These are phyloP conservation scores for Myiotriccus ornatus DNA, from an alignment of 2,797 vertebrate genomes.

Conservation along the genomic window DNA sequence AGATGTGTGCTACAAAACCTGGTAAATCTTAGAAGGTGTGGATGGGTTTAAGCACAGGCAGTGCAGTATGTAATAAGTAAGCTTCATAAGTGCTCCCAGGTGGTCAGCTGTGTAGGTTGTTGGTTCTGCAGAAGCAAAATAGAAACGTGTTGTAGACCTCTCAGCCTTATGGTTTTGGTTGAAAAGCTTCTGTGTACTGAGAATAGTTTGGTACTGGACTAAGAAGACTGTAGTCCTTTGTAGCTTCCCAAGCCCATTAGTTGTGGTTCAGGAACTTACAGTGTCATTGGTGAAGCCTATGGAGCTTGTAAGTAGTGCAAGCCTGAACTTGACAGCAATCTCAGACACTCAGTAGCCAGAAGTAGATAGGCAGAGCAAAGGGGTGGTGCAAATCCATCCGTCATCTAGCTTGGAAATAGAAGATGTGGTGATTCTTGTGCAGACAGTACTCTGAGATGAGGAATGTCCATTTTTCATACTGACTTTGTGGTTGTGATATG, in stretches of 20 bases:
- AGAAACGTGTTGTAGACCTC: not conserved
- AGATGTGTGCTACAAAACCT: not conserved
- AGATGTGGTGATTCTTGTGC: not conserved
- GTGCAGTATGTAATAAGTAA: not conserved
- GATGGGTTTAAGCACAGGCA: not conserved
- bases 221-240: not conserved
- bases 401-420: not conserved
- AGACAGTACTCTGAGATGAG: not conserved
- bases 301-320: not conserved
- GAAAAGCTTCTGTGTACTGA: not conserved
- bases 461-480: not conserved
- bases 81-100: not conserved
- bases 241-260: constrained; percentile 1
- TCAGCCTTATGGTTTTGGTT: not conserved
- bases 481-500: not conserved
- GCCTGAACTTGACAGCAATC: not conserved
- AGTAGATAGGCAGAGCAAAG: not conserved
- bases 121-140: not conserved
- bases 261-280: not conserved
- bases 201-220: not conserved
- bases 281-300: not conserved
- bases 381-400: not conserved
- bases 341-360: not conserved
- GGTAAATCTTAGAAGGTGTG: not conserved
- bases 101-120: not conserved